Conservation (phyloP, 2,888 invertebrate genomes). For the Dolomedes plantarius region DNA sequence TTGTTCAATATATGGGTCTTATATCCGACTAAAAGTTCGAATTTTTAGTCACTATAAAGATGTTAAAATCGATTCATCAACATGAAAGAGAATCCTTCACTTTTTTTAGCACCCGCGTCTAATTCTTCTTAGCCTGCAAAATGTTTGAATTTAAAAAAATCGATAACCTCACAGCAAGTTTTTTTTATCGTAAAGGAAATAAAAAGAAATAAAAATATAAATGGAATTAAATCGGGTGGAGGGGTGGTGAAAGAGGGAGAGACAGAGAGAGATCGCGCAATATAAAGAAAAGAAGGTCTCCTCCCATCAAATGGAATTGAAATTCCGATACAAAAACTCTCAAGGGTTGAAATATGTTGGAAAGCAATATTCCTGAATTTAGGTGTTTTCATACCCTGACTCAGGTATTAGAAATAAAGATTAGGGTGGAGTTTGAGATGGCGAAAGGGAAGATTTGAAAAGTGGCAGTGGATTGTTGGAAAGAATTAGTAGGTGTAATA, state of each 20-base stretch:
- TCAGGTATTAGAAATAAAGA: not conserved
- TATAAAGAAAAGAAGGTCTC: slow-evolving; percentile 12
- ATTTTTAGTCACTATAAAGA: no score
- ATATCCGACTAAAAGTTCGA: no score
- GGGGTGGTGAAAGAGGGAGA: not conserved
- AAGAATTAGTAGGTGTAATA: no score
- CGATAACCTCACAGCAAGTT: not conserved
- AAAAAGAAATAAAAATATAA: slow-evolving; percentile 7
- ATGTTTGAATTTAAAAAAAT: slow-evolving; percentile 1
- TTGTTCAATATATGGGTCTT: no score
- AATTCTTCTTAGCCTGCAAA: not conserved
- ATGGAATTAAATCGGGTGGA: slow-evolving; percentile 14
- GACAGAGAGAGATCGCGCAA: slow-evolving; percentile 12
- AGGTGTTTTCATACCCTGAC: not conserved
- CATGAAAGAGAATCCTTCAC: no score
- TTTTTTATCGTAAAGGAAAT: not conserved
- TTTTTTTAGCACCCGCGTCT: not conserved
- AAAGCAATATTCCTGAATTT: not conserved
- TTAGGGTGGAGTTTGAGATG: not conserved
- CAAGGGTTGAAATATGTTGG: not conserved
- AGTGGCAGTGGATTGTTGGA: no score
- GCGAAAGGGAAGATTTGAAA: no score
- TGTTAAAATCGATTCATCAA: no score
- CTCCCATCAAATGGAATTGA: not conserved
- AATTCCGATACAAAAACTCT: slow-evolving; percentile 1